Base-by-base conservation (phyloP, 2,888 invertebrate genomes). In the Pterobdella sp. region DNA sequence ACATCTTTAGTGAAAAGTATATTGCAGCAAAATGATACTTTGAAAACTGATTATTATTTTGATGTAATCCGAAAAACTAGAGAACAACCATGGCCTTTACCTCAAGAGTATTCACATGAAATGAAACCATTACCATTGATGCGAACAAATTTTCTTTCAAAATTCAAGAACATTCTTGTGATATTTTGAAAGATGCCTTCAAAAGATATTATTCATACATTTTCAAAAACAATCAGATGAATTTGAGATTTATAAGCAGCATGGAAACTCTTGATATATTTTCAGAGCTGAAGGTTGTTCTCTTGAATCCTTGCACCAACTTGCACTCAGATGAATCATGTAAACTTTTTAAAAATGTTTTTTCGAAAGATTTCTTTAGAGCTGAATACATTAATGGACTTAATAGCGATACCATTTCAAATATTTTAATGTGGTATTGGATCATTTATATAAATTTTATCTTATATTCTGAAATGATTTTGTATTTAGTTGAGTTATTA, bases 261-360 rank as follows among this genome's bases (percentile, higher is more conserved):
- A 31, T 18, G 32, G 34, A 4, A 35, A 26, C 37, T 32, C 18
- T 22, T 32, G 29, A 14, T 3, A 32, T 66, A 36, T 67, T 36
- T 29, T 52, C n/a, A 4, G 35, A 82, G n/a, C 79, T 91, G 22
- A 80, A 85, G 22, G 85, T 92, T 0, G 81, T 86, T 52, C 82
- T 91, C 69, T 84, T 82, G 34, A 82, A 85, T 4, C 83, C 86
- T 0, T 93, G 92, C 81, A 88, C 89, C 79, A 84, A 85, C 0
- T 86, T 87, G 79, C 92, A 86, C 68, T 91, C 91, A 88, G 88
- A 90, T 80, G 93, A 93, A 84, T 87, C 88, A 78, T 93, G 92
- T 77, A 64, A 74, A 74, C 10, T n/a, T n/a, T n/a, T n/a, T n/a
- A n/a, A n/a, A n/a, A n/a, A n/a, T n/a, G n/a, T n/a, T n/a, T n/a